These are phyloP conservation scores for Eulithis testata DNA, from an alignment of 2,888 invertebrate species.

Conservation along the genomic window DNA sequence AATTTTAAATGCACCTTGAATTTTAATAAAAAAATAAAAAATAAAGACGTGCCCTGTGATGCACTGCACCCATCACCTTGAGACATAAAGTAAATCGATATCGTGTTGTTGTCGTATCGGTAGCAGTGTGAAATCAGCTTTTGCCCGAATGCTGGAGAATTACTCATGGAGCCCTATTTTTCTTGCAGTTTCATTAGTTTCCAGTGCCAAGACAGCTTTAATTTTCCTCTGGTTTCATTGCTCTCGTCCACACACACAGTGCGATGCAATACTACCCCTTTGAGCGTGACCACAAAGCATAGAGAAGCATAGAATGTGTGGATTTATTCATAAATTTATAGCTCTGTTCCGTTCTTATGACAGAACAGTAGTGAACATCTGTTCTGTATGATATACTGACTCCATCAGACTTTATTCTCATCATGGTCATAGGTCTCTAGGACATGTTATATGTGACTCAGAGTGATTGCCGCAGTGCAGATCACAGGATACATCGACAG, in stretches of 20 bases:
- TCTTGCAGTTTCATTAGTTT: conserved; percentile 47
- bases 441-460: no score
- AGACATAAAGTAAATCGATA: no score
- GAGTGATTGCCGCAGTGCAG: no score
- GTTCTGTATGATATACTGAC: no score
- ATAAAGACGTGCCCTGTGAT: no score
- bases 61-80: no score
- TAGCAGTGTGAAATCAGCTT: neutral
- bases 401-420: no score
- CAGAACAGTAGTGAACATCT: neutral
- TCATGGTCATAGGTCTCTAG: no score
- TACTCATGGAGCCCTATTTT: conserved; percentile 38
- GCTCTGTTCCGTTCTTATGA: neutral
- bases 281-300: conserved; percentile 8
- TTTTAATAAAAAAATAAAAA: no score
- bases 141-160: conserved; percentile 14
- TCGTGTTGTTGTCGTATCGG: no score
- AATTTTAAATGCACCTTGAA: no score
- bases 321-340: neutral
- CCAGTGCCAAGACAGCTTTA: conserved; percentile 46
- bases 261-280: conserved; percentile 10
- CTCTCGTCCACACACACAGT: conserved; percentile 16
- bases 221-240: conserved; percentile 46
- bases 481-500: no score
- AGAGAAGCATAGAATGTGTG: neutral